Evolutionary conservation across 2,888 invertebrate genomes (phyloP).

Genomic region (Acrocyrtus sp.): DNA sequence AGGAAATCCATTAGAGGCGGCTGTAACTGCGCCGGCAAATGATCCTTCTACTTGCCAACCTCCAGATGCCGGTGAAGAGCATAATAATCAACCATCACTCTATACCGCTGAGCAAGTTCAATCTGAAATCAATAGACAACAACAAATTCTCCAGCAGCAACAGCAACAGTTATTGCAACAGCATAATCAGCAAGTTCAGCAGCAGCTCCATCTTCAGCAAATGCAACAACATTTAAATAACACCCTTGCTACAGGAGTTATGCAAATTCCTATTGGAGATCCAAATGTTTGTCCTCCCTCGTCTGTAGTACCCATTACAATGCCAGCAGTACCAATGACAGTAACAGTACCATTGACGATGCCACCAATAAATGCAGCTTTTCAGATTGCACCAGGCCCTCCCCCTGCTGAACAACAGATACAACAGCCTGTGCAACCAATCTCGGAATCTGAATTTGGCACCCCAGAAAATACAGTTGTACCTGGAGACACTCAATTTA

Average conservation of each 20-base stretch:
- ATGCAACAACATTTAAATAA: slow-evolving; percentile 43
- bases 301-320: slow-evolving; percentile 17
- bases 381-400: slow-evolving; percentile 18
- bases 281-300: slow-evolving; percentile 5
- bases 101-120: slow-evolving; percentile 24
- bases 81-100: neutral
- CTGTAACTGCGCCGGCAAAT: too few species aligned
- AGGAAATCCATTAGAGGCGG: slow-evolving; percentile 16
- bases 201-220: slow-evolving; percentile 41
- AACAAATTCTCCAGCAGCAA: slow-evolving; percentile 31
- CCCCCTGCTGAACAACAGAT: slow-evolving; percentile 19
- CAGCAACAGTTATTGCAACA: slow-evolving; percentile 34
- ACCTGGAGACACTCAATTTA: slow-evolving; percentile 27
- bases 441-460: slow-evolving; percentile 27
- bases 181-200: slow-evolving; percentile 48
- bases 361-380: slow-evolving; percentile 27
- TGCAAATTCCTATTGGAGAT: slow-evolving; percentile 28
- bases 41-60: slow-evolving; percentile 1
- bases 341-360: slow-evolving; percentile 33
- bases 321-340: slow-evolving; percentile 36
- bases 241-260: slow-evolving; percentile 19
- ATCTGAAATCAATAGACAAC: slow-evolving; percentile 37
- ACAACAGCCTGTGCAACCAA: slow-evolving; percentile 13
- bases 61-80: neutral
- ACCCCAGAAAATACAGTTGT: slow-evolving; percentile 31